phyloP scores from a whole-genome alignment of 2,888 invertebrate genomes.

The Dascillus cervinus region DNA sequence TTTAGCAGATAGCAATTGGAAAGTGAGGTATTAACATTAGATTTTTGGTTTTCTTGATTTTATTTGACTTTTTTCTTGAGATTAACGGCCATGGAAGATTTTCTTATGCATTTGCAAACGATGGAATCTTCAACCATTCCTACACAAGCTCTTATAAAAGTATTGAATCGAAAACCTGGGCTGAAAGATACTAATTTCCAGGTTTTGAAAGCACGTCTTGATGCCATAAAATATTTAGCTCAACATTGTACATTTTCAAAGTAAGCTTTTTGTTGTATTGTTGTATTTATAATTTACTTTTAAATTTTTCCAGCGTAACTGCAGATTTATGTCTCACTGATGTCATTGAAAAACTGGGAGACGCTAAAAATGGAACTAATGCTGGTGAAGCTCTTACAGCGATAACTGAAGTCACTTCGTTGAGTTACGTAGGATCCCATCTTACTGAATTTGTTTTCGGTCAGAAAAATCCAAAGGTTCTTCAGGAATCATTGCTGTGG shows the following conservation, averaged over 20 bases:
- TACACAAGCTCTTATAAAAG: slow-evolving; percentile 68
- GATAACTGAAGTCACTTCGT: slow-evolving; percentile 68
- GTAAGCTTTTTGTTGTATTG: slow-evolving; percentile 37
- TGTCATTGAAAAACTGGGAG: slow-evolving; percentile 77
- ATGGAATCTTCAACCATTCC: slow-evolving; percentile 57
- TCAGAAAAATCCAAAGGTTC: slow-evolving; percentile 88
- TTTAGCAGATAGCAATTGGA: slow-evolving; percentile 77
- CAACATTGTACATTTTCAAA: slow-evolving; percentile 66
- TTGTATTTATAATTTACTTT: neutral
- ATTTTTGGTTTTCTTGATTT: too few relatives aligned
- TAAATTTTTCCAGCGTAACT: slow-evolving; percentile 49
- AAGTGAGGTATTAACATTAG: slow-evolving; percentile 44
- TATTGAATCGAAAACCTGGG: slow-evolving; percentile 76
- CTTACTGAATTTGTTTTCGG: slow-evolving; percentile 67
- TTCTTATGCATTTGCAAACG: slow-evolving; percentile 54
- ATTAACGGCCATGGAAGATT: slow-evolving; percentile 65
- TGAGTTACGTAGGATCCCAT: slow-evolving; percentile 67
- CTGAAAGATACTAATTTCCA: slow-evolving; percentile 87
- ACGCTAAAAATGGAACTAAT: slow-evolving; percentile 65
- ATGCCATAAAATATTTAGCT: slow-evolving; percentile 69
- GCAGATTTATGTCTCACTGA: slow-evolving; percentile 72
- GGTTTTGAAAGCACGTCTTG: slow-evolving; percentile 75
- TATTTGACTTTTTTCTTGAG: slow-evolving; percentile 37
- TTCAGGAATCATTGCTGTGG: slow-evolving; percentile 80
- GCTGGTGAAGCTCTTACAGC: slow-evolving; percentile 65